phyloP scores from a whole-genome alignment of 1,140 invertebrate genomes.

The Palaemon carinicauda region DNA sequence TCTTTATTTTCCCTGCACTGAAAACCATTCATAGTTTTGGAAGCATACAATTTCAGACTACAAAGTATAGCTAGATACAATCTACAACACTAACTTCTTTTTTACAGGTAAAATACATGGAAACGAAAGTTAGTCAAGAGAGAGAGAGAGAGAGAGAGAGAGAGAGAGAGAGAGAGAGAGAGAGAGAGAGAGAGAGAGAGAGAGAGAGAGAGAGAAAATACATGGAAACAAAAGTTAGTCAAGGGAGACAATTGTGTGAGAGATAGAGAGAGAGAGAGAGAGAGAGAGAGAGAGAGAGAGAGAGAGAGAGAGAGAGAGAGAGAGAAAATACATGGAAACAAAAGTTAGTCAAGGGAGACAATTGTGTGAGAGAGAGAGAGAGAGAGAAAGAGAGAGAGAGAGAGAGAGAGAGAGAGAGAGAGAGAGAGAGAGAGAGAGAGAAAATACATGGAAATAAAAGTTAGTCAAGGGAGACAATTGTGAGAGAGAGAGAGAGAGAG shows the following conservation, averaged over 20 bases:
- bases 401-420: constrained; percentile 28
- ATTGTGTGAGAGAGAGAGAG: too few relatives aligned
- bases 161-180: constrained; percentile 16
- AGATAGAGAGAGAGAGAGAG: too few relatives aligned
- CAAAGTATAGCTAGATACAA: background rate
- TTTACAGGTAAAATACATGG: background rate
- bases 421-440: constrained; percentile 30
- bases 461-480: background rate
- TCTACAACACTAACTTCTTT: background rate
- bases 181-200: constrained; percentile 29
- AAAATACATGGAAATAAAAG: background rate
- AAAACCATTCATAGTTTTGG: too few relatives aligned
- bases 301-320: constrained; percentile 29
- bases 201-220: constrained; percentile 6
- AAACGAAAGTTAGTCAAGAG: background rate
- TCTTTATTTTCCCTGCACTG: too few relatives aligned
- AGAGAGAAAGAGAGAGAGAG: background rate
- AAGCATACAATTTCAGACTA: too few relatives aligned
- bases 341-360: background rate
- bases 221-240: background rate
- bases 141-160: too few relatives aligned
- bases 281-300: constrained; percentile 16
- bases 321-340: background rate
- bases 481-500: too few relatives aligned
- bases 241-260: too few relatives aligned